These are phyloP conservation scores for Drosophila picticornis DNA, from an alignment of 2,888 invertebrate genomes.

Conservation along the genomic window DNA sequence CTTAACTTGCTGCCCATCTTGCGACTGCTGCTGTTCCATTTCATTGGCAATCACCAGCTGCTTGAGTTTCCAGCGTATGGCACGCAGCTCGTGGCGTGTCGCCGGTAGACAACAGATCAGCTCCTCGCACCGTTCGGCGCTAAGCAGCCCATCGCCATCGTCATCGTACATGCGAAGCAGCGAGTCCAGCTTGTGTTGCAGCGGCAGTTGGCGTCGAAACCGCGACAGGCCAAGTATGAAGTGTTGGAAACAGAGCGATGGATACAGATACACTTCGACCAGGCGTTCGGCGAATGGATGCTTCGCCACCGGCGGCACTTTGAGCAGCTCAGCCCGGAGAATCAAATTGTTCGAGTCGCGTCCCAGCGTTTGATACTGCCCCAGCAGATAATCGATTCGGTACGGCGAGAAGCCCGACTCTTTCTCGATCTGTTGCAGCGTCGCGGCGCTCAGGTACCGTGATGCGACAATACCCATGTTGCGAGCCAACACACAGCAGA, in stretches of 20 bases:
- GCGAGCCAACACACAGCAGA: neutral
- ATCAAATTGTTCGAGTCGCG: constrained; percentile 41
- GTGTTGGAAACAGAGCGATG: constrained; percentile 45
- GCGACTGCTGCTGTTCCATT: neutral
- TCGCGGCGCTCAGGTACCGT: constrained; percentile 31
- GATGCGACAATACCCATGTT: constrained; percentile 49
- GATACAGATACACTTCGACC: constrained; percentile 48
- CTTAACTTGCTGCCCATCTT: neutral
- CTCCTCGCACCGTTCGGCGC: constrained; percentile 31
- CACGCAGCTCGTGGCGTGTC: constrained; percentile 30
- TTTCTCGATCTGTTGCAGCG: constrained; percentile 24
- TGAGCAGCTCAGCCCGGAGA: constrained; percentile 45
- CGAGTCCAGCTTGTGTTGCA: constrained; percentile 36
- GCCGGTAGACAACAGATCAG: constrained; percentile 39
- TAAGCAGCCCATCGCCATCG: constrained; percentile 42
- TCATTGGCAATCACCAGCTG: constrained; percentile 27
- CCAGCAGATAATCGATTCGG: constrained; percentile 49
- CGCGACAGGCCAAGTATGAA: constrained; percentile 42
- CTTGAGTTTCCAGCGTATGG: constrained; percentile 51
- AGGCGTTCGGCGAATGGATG: constrained; percentile 50
- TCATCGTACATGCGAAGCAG: constrained; percentile 46
- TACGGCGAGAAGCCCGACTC: constrained; percentile 49
- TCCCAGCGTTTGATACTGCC: constrained; percentile 37
- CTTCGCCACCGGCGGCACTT: constrained; percentile 40
- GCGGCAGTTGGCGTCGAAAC: constrained; percentile 36